A percentile compares a stretch with the other conserved stretches of the same genome.
These are phyloP conservation scores for Globicephala melas DNA, from an alignment of 2,113 vertebrate genomes.

Conservation along the genomic window DNA sequence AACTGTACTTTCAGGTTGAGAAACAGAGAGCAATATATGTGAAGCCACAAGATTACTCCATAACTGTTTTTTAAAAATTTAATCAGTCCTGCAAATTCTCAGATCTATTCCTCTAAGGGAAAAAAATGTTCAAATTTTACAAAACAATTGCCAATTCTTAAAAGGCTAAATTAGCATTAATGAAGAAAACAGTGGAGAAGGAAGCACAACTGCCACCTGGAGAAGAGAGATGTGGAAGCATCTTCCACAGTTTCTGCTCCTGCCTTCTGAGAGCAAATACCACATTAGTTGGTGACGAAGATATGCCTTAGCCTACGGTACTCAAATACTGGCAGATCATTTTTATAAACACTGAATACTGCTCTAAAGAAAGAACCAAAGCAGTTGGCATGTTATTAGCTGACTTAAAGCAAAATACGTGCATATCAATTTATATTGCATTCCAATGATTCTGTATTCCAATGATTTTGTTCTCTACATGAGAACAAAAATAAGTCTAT, in stretches of 20 bases:
- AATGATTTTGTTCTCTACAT: neutral
- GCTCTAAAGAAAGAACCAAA: neutral
- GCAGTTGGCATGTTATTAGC: neutral
- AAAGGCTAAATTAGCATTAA: constrained; percentile 74
- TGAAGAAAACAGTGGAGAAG: constrained; percentile 70
- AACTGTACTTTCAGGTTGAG: neutral
- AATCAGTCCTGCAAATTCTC: constrained; percentile 50
- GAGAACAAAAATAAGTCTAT: neutral
- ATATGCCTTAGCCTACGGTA: neutral
- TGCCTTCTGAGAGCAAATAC: constrained; percentile 7
- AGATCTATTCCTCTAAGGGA: constrained; percentile 54
- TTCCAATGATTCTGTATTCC: neutral
- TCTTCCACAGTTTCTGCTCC: neutral
- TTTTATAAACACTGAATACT: neutral
- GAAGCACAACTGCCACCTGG: constrained; percentile 62
- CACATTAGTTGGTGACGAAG: constrained; percentile 7
- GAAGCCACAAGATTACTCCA: neutral
- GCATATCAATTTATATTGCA: neutral
- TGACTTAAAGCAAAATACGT: neutral
- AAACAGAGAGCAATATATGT: constrained; percentile 42
- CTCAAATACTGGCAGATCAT: neutral
- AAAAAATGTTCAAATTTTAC: constrained; percentile 38
- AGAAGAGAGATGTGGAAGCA: constrained; percentile 41
- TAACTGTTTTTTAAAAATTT: constrained; percentile 46
- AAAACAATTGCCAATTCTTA: constrained; percentile 64